Percentiles rank a stretch among this genome's conserved stretches.
These are phyloP conservation scores for Jacana jacana DNA, from an alignment of 2,113 vertebrate species.

Conservation along the genomic window DNA sequence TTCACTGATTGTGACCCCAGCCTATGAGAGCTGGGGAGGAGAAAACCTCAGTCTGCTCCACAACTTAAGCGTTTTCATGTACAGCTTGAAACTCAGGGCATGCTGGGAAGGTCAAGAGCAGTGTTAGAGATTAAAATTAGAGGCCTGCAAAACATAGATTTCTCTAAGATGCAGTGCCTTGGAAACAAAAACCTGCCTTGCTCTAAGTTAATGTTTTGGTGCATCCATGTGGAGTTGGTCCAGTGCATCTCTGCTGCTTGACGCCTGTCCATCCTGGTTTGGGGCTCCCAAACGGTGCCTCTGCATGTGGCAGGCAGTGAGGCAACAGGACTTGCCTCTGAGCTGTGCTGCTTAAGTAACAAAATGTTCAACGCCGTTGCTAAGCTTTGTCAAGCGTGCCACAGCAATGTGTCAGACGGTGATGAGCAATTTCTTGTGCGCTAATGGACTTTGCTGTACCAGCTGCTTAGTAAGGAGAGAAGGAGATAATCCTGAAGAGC, in stretches of 20 bases:
- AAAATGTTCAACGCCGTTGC: background rate
- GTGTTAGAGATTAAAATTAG: background rate
- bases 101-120: background rate
- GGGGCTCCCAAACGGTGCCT: fast-evolving
- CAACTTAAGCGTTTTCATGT: background rate
- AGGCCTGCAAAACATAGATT: background rate
- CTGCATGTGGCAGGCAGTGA: background rate
- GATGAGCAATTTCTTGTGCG: background rate
- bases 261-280: too few species aligned
- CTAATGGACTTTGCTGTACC: constrained; percentile 23
- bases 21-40: background rate
- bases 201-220: background rate
- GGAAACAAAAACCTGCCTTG: background rate
- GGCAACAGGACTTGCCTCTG: background rate
- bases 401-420: background rate
- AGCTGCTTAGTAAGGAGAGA: constrained; percentile 29
- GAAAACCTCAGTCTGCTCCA: background rate
- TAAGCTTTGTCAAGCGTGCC: background rate
- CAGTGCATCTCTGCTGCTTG: background rate
- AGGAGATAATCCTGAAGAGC: constrained; percentile 26
- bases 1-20: background rate
- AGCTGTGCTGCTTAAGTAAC: background rate
- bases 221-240: background rate
- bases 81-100: background rate
- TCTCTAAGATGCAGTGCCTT: background rate